Percentiles rank a stretch among this genome's conserved stretches.
phyloP scores from a whole-genome alignment of 2,888 invertebrate genomes.

The Morpho achilles region DNA sequence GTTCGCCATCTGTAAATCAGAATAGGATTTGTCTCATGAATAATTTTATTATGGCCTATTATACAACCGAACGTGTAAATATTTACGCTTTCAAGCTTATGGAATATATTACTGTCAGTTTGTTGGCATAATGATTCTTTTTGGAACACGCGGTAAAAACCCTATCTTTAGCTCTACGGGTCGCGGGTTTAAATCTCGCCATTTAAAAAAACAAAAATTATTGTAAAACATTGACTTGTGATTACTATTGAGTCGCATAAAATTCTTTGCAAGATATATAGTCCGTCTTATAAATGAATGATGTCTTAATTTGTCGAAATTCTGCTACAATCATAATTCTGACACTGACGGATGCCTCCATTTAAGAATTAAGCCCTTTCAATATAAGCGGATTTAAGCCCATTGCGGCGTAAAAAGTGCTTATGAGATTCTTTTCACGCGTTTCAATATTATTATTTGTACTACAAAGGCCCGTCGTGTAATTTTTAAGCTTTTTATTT shows the following conservation, averaged over 20 bases:
- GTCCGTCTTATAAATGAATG: background rate
- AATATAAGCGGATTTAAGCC: constrained; percentile 16
- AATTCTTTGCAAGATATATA: constrained; percentile 15
- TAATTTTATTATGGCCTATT: constrained; percentile 16
- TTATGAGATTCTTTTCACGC: too few relatives aligned
- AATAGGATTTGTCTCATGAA: constrained; percentile 5
- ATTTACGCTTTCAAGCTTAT: constrained; percentile 14
- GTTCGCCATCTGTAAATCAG: too few relatives aligned
- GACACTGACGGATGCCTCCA: constrained; percentile 30
- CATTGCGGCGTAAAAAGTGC: background rate
- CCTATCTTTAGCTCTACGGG: too few relatives aligned
- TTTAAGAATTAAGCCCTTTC: constrained; percentile 10
- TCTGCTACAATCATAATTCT: constrained; percentile 20
- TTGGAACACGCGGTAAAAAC: background rate
- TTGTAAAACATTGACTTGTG: too few relatives aligned
- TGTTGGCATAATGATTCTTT: constrained; percentile 4
- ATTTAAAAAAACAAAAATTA: too few relatives aligned
- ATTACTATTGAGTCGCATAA: too few relatives aligned
- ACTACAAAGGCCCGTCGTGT: too few relatives aligned
- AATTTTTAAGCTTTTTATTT: too few relatives aligned
- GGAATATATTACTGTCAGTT: constrained; percentile 7
- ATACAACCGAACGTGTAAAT: constrained; percentile 9
- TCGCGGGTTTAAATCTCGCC: too few relatives aligned
- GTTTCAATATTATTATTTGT: too few relatives aligned
- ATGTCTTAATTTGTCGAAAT: constrained; percentile 6